These are phyloP conservation scores for Limnephilus rhombicus DNA, from an alignment of 2,888 invertebrate genomes.

Conservation along the genomic window DNA sequence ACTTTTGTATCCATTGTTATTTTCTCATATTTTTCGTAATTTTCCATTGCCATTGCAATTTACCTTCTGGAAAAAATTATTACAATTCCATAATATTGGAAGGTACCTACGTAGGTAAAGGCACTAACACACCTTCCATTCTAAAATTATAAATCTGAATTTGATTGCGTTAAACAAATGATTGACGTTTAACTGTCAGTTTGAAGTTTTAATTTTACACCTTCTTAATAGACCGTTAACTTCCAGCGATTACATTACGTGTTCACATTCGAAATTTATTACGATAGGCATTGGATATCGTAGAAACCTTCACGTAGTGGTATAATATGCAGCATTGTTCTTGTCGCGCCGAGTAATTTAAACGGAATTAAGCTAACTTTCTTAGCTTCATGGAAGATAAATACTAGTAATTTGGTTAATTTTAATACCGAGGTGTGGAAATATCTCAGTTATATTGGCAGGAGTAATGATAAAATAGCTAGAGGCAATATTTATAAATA, in stretches of 20 bases:
- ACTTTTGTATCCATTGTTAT: not conserved
- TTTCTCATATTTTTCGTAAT: not conserved
- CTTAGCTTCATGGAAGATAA: not conserved
- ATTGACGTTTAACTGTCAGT: not conserved
- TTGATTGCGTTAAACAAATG: not conserved
- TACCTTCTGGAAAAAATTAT: not conserved
- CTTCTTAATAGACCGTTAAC: not conserved
- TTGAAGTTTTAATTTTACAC: not conserved
- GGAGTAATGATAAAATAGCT: not conserved
- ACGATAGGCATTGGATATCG: not conserved
- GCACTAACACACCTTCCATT: not conserved
- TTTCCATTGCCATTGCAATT: not conserved
- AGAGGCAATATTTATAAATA: not conserved
- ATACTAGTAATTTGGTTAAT: not conserved
- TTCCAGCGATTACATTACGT: not conserved
- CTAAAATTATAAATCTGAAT: not conserved
- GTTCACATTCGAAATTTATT: not conserved
- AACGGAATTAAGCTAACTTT: not conserved
- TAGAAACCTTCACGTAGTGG: not conserved
- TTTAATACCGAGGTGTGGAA: not conserved
- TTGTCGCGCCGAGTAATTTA: not conserved
- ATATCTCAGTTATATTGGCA: not conserved
- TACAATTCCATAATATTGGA: not conserved
- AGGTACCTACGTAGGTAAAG: too few relatives aligned
- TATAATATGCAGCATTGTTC: not conserved